phyloP scores from a whole-genome alignment of 2,113 vertebrate genomes.

The Gambusia affinis region DNA sequence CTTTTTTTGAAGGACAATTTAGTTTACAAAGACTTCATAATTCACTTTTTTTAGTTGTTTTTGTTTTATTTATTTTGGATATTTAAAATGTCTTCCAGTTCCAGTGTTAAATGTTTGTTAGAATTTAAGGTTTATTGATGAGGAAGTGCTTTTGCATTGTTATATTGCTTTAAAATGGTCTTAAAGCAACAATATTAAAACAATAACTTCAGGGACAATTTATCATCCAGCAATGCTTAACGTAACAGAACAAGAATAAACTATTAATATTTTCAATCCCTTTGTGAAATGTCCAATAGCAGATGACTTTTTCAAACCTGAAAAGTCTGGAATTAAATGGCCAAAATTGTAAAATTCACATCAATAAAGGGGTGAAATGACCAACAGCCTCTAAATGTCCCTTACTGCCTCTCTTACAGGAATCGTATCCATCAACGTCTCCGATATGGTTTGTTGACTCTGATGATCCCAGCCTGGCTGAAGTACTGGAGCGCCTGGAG shows the following conservation, averaged over 20 bases:
- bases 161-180: too few relatives aligned
- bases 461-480: constrained; percentile 96
- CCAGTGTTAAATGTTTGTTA: too few relatives aligned
- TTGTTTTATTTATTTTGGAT: too few relatives aligned
- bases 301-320: background rate
- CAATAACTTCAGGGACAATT: too few relatives aligned
- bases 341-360: background rate
- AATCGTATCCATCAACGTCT: constrained; percentile 93
- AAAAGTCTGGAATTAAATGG: background rate
- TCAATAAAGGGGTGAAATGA: background rate
- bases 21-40: too few relatives aligned
- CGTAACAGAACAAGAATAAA: background rate
- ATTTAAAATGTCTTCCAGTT: too few relatives aligned
- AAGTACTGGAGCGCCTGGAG: constrained; percentile 93
- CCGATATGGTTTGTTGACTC: constrained; percentile 99
- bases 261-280: background rate
- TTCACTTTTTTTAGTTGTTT: too few relatives aligned
- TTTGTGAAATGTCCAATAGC: background rate
- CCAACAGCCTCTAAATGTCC: background rate
- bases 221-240: too few relatives aligned
- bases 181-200: too few relatives aligned
- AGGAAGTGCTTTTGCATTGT: too few relatives aligned
- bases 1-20: too few relatives aligned
- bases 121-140: too few relatives aligned
- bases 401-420: constrained; percentile 75